Conservation (phyloP, 2,888 invertebrate species). For the Apodemia hepburni region DNA sequence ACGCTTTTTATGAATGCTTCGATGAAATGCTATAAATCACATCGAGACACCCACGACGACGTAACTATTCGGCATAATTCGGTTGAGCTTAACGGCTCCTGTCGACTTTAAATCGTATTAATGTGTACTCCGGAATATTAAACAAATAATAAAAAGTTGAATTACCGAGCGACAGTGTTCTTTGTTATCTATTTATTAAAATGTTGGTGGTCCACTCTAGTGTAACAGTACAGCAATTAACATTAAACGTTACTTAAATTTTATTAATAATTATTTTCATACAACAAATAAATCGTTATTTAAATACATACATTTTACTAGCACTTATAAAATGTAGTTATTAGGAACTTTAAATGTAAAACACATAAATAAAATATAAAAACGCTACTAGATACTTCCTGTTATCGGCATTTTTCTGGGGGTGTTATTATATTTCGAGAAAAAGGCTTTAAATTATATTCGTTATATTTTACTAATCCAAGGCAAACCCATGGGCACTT, state of each 20-base stretch:
- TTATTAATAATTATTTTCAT: too few relatives aligned
- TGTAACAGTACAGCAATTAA: neutral
- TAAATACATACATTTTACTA: too few relatives aligned
- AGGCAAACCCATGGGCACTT: too few relatives aligned
- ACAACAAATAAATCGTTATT: too few relatives aligned
- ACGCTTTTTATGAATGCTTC: slow-evolving; percentile 44
- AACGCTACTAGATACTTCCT: too few relatives aligned
- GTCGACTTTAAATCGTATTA: slow-evolving; percentile 46
- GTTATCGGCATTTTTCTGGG: too few relatives aligned
- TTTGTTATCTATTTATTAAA: slow-evolving; percentile 6
- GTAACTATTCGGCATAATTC: slow-evolving; percentile 45
- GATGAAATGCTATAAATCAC: slow-evolving; percentile 55
- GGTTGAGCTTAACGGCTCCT: slow-evolving; percentile 48
- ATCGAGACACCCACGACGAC: slow-evolving; percentile 61
- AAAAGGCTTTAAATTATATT: too few relatives aligned
- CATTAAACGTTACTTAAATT: slow-evolving; percentile 10
- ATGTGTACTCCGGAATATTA: slow-evolving; percentile 27
- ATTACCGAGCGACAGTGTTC: slow-evolving; percentile 1
- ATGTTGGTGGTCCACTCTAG: neutral
- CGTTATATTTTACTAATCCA: too few relatives aligned
- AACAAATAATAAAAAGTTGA: slow-evolving; percentile 6
- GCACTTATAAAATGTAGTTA: too few relatives aligned
- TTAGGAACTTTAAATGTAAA: too few relatives aligned
- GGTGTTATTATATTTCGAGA: too few relatives aligned
- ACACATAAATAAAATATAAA: too few relatives aligned